Base-by-base conservation (phyloP, 2,113 vertebrate species). In the Camelus dromedarius region DNA sequence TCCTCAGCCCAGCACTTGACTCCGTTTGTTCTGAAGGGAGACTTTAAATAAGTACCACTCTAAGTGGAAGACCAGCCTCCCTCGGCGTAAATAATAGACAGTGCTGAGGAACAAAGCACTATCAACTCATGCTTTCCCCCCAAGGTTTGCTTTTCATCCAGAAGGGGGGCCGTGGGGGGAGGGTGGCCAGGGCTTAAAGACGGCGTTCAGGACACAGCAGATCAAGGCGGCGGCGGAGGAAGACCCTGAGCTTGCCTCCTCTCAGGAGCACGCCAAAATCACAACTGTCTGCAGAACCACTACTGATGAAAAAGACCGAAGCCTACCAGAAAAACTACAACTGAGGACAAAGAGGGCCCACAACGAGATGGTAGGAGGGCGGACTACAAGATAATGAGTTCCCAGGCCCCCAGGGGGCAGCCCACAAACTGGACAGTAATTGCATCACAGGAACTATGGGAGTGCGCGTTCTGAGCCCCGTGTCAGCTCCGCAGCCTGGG, bases 241-340 rank as follows among this genome's bases (percentile, higher is more conserved):
- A 10, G 52, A 8, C 52, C n/a, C 52, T 0, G 7, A 8, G 13
- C 20, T 24, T 20, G 0, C 52, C 76, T n/a, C 52, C 12, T 35
- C n/a, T 24, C 52, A 3, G 0, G 1, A 11, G n/a, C 12, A 54
- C 7, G 2, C 12, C 13, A 9, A 32, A 26, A 3, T 5, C n/a
- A 56, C 52, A 56, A 32, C 12, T 14, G 73, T 6, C 16, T 32
- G 76, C 0, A 0, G 50, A 77, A 22, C 12, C 8, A 0, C 76
- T 3, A 8, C 2, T 0, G 76, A 24, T 0, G 10, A 4, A 22
- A 4, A 52, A 10, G 30, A 22, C 48, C 30, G 8, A 30, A 13
- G 2, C 50, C 48, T 54, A 28, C n/a, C 20, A 9, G 62, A 24
- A 35, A 22, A 16, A 52, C 14, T 8, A 26, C n/a, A 3, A 1